Base-by-base conservation (phyloP, 2,113 vertebrate genomes). In the Chlorodrepanis virens region DNA sequence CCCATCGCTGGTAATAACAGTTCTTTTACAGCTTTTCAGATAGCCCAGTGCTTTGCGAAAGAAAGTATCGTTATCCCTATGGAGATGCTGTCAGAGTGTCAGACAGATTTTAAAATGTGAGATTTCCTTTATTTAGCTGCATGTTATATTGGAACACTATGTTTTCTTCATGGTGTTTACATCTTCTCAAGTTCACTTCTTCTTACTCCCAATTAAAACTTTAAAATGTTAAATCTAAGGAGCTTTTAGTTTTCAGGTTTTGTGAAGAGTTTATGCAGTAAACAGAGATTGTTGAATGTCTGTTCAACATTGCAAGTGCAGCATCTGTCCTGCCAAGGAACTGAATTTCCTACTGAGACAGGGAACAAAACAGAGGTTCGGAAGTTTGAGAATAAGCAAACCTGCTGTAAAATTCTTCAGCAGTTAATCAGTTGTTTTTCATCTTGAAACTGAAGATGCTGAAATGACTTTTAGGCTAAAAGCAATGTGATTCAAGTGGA, bases 61-160 rank as follows among this genome's bases (percentile, higher is more conserved):
- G 39, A 39, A 88, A 91, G 53, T 76, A 61, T 88, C 54, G 59
- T 95, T 95, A 90, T 93, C 92, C 84, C 87, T 77, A 37, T 74
- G 85, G 67, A 91, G 84, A 77, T 80, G 33, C 76, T 94, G 78
- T 91, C 94, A 96, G 40, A 29, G 33, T 63, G 54, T 87, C 84
- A 92, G 75, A 80, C 42, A 93, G 20, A 87, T 80, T 90, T 85
- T 88, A 47, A 88, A 93, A 59, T 83, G 47, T 59, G 47, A 87
- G 5, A 11, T 85, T 57, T 74, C 63, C 40, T 74, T 79, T 87
- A 52, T 85, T 95, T 94, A 76, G 81, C 56, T 91, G 49, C n/a
- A 28, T 76, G n/a, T 72, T 75, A 15, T 42, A 50, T 79, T 74
- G 39, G 59, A 87, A 79, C 75, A 17, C 20, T 35, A 0, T 77